Base-by-base conservation (phyloP, 2,113 vertebrate genomes). In the Cygnus atratus region DNA sequence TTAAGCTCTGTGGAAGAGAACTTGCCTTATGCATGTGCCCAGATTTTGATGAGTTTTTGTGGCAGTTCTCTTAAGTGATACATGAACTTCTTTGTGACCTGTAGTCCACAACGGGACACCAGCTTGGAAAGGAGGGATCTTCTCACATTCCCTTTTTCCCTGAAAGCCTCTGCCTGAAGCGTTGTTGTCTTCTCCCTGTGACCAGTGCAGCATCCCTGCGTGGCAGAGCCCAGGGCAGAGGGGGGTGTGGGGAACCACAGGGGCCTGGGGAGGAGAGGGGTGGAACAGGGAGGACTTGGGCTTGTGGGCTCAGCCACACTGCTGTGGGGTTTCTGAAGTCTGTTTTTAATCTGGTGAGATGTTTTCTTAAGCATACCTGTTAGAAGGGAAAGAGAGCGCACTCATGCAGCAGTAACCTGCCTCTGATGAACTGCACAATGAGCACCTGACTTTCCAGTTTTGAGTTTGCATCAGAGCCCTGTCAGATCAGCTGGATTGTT, bases 201-300 rank as follows among this genome's bases (percentile, higher is more conserved):
- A 57, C 46, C n/a, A 50, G 22, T 8, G 10, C 37, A 24, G 39
- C 41, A 13, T n/a, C 55, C n/a, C 13, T 28, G 29, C 6, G 7
- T 31, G 37, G 22, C 41, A 58, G 31, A 31, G 15, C 33, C 11
- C 12, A 9, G 7, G 41, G 33, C 61, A 84, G 66, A 58, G 66
- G 1, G 31, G 71, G 62, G 14, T 55, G 52, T 29, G 52, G 4
- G 25, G 15, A 22, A 43, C 33, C 50, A 43, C 31, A 10, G 13
- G 78, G n/a, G 13, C 6, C 33, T 28, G 37, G 13, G n/a, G 65
- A 70, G 43, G 82, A 82, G 58, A 52, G 26, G n/a, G 31, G 4
- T 63, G 66, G 44, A 35, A 8, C 6, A 6, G 33, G 21, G 59
- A 0, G 1, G 14, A 8, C 0, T 3, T 46, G 46, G 22, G 9